These are phyloP conservation scores for Xylocampa areola DNA, from an alignment of 2,888 invertebrate genomes.

Conservation along the genomic window DNA sequence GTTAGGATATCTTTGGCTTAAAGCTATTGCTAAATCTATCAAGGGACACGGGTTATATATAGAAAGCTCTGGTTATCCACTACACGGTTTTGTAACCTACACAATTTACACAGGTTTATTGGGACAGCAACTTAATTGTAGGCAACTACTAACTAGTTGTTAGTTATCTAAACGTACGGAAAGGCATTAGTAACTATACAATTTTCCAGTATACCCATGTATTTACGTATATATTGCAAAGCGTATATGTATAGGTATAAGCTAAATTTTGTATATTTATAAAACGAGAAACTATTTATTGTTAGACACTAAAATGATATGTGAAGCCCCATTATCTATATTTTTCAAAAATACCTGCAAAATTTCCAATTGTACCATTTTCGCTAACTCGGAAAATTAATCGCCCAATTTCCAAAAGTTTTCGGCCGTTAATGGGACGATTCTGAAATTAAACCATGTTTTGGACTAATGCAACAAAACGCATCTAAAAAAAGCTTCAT, in stretches of 20 bases:
- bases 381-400: slow-evolving; percentile 79
- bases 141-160: slow-evolving; percentile 43
- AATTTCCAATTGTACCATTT: slow-evolving; percentile 87
- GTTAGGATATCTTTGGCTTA: slow-evolving; percentile 43
- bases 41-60: slow-evolving; percentile 56
- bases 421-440: slow-evolving; percentile 80
- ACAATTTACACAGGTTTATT: slow-evolving; percentile 62
- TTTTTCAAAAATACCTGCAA: slow-evolving; percentile 82
- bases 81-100: slow-evolving; percentile 62
- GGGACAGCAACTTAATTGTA: slow-evolving; percentile 65
- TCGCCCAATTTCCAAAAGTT: slow-evolving; percentile 82
- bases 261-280: slow-evolving; percentile 55
- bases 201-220: slow-evolving; percentile 54
- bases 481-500: slow-evolving; percentile 62
- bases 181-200: slow-evolving; percentile 39
- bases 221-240: slow-evolving; percentile 65
- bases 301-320: slow-evolving; percentile 60
- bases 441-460: slow-evolving; percentile 87
- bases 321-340: slow-evolving; percentile 80
- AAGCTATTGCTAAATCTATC: slow-evolving; percentile 60
- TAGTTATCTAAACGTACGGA: slow-evolving; percentile 36
- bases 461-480: slow-evolving; percentile 73
- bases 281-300: slow-evolving; percentile 55
- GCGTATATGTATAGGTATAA: slow-evolving; percentile 61
- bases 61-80: slow-evolving; percentile 62